A percentile compares a stretch with the other conserved stretches of the same genome.
These are phyloP conservation scores for Apoderus coryli DNA, from an alignment of 2,888 invertebrate species.

Conservation along the genomic window DNA sequence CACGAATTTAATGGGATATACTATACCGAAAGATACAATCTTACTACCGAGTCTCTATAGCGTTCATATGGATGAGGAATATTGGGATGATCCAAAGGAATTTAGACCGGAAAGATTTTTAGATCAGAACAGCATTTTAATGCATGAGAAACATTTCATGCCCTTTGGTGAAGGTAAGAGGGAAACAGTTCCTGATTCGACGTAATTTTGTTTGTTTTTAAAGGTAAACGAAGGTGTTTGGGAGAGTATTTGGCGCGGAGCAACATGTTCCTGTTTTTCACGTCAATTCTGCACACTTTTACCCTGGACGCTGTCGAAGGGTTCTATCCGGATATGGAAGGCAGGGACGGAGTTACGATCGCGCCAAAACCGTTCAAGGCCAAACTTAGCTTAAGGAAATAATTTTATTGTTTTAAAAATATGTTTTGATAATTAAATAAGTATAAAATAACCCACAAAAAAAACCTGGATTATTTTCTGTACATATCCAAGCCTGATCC, in stretches of 20 bases:
- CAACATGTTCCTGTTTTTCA: conserved; percentile 43
- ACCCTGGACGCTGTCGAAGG: conserved; percentile 25
- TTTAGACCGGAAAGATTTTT: conserved; percentile 55
- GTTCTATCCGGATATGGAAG: conserved; percentile 20
- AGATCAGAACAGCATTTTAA: conserved; percentile 33
- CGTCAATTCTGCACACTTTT: conserved; percentile 42
- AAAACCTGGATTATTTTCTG: no score
- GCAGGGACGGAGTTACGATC: conserved; percentile 28
- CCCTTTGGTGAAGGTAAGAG: conserved; percentile 54
- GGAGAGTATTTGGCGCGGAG: conserved; percentile 49
- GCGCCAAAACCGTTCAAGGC: conserved; percentile 28
- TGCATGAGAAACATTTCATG: conserved; percentile 39
- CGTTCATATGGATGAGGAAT: conserved; percentile 41
- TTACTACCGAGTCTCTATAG: conserved; percentile 45
- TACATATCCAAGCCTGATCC: no score
- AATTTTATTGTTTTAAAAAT: no score
- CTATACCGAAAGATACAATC: conserved; percentile 39
- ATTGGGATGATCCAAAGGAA: conserved; percentile 43
- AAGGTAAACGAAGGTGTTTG: conserved; percentile 48
- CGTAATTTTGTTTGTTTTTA: conserved; percentile 21
- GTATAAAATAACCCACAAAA: no score
- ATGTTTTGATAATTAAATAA: no score
- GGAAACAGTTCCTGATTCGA: neutral
- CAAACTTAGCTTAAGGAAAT: conserved; percentile 19
- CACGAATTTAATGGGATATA: conserved; percentile 32